phyloP scores from a whole-genome alignment of 2,888 invertebrate species.

The Rutpela maculata region DNA sequence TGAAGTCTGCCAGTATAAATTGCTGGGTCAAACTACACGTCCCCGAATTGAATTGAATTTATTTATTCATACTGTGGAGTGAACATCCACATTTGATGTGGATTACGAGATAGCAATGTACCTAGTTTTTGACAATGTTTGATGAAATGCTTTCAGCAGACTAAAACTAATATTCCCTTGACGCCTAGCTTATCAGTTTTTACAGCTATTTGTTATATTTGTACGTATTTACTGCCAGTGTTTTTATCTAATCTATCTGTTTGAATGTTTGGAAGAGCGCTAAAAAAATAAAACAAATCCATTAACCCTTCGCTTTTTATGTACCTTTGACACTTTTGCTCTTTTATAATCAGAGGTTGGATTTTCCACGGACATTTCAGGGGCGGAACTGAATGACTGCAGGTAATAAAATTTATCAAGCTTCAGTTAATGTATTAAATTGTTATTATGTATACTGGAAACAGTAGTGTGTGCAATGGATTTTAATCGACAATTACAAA shows the following conservation, averaged over 20 bases:
- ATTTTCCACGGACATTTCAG: too few relatives aligned
- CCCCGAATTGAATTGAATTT: conserved; percentile 52
- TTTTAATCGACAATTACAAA: too few relatives aligned
- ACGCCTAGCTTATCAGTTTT: conserved; percentile 42
- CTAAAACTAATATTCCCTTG: conserved; percentile 41
- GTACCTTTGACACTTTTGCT: background rate
- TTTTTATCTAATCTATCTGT: conserved; percentile 49
- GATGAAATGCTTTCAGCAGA: conserved; percentile 53
- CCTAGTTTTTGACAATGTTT: conserved; percentile 35
- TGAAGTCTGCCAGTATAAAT: conserved; percentile 16
- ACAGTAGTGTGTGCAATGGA: too few relatives aligned
- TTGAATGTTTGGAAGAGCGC: conserved; percentile 11
- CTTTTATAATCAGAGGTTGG: background rate
- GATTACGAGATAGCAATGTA: conserved; percentile 22
- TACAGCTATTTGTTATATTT: conserved; percentile 46
- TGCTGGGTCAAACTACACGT: conserved; percentile 46
- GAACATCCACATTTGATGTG: conserved; percentile 32
- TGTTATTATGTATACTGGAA: too few relatives aligned
- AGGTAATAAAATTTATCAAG: too few relatives aligned
- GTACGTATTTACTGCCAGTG: conserved; percentile 45
- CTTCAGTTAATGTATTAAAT: too few relatives aligned
- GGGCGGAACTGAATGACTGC: too few relatives aligned
- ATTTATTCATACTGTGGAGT: conserved; percentile 56
- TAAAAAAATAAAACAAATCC: background rate
- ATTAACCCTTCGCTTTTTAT: background rate